Evolutionary conservation across 2,113 vertebrate genomes (phyloP).

Genomic region (rat (Rattus norvegicus)): GRCr8 NC_086022.1:56276001-56276500

Average conservation of each 20-base stretch:
- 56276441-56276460: background rate
- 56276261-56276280: background rate
- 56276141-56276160: background rate
- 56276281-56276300: background rate
- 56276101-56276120: background rate
- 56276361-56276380: background rate
- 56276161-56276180: background rate
- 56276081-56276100: background rate
- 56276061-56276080: background rate
- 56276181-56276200: too few relatives aligned
- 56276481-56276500: too few relatives aligned
- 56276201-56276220: background rate
- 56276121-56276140: background rate
- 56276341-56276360: background rate
- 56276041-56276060: background rate
- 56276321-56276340: background rate
- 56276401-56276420: background rate
- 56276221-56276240: background rate
- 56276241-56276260: background rate
- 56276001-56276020: background rate
- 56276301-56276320: background rate
- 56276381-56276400: background rate
- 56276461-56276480: too few relatives aligned
- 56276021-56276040: background rate
- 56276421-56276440: background rate